A percentile compares a stretch with the other conserved stretches of the same genome.
These are phyloP conservation scores for Ramphastos sulfuratus DNA, from an alignment of 2,113 vertebrate genomes.

Conservation along the genomic window DNA sequence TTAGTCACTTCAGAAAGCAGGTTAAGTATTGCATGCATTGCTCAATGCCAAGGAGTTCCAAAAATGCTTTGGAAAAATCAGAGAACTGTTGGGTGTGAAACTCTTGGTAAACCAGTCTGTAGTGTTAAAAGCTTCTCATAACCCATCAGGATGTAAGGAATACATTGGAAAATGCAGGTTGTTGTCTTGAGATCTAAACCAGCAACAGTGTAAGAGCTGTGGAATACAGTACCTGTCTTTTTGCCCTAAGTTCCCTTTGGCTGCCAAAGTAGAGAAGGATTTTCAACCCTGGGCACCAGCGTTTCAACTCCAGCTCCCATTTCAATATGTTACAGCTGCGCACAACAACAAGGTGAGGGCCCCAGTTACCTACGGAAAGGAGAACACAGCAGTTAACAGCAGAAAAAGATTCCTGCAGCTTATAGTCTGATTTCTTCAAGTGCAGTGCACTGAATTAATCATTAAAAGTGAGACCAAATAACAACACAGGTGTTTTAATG, in stretches of 20 bases:
- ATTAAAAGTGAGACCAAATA: neutral
- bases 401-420: neutral
- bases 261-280: slow-evolving; percentile 89
- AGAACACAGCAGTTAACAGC: neutral
- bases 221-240: slow-evolving; percentile 81
- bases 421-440: neutral
- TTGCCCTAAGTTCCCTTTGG: slow-evolving; percentile 82
- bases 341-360: slow-evolving; percentile 90
- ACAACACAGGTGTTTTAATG: neutral
- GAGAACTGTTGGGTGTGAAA: neutral
- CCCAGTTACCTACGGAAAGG: slow-evolving; percentile 83
- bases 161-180: neutral
- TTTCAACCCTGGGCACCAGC: slow-evolving; percentile 92
- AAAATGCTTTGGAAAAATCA: neutral
- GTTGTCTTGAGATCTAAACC: neutral
- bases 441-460: neutral
- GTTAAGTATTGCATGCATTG: neutral
- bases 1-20: neutral
- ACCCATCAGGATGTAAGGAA: neutral
- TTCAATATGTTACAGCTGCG: slow-evolving; percentile 88
- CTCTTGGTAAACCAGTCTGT: neutral
- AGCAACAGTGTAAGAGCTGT: neutral
- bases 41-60: neutral
- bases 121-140: neutral
- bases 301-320: slow-evolving; percentile 93